These are phyloP conservation scores for Lamproptera curius DNA, from an alignment of 2,888 invertebrate genomes.

Conservation along the genomic window DNA sequence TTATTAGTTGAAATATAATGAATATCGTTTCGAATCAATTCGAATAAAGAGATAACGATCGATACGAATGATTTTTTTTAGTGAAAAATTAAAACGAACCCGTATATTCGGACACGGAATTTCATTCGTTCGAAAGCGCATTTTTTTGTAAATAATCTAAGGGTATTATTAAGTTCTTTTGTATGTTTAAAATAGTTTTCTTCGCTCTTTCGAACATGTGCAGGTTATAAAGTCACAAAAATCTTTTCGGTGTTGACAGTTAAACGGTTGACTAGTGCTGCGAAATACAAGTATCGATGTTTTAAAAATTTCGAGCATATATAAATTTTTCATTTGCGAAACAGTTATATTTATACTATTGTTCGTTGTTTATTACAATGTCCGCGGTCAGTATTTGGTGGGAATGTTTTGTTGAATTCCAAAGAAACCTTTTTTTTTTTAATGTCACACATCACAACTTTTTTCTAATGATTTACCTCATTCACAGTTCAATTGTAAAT, in stretches of 20 bases:
- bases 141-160: slow-evolving; percentile 20
- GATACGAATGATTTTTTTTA: slow-evolving; percentile 35
- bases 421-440: slow-evolving; percentile 13
- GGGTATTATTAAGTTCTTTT: slow-evolving; percentile 15
- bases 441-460: not conserved
- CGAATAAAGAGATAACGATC: slow-evolving; percentile 58
- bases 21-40: too few relatives aligned
- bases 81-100: slow-evolving; percentile 12
- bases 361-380: slow-evolving; percentile 38
- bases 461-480: not conserved
- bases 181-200: slow-evolving; percentile 4
- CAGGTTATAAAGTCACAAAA: slow-evolving; percentile 13
- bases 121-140: slow-evolving; percentile 17
- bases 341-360: slow-evolving; percentile 36
- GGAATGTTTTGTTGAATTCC: slow-evolving; percentile 13
- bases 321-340: not conserved
- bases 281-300: not conserved
- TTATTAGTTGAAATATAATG: slow-evolving; percentile 66
- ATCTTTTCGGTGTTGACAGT: slow-evolving; percentile 8
- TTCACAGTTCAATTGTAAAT: not conserved
- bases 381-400: slow-evolving; percentile 56
- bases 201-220: not conserved
- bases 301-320: not conserved
- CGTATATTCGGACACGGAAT: slow-evolving; percentile 16
- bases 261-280: slow-evolving; percentile 15